These are phyloP conservation scores for Nowickia ferox DNA, from an alignment of 2,888 invertebrate genomes.

Conservation along the genomic window DNA sequence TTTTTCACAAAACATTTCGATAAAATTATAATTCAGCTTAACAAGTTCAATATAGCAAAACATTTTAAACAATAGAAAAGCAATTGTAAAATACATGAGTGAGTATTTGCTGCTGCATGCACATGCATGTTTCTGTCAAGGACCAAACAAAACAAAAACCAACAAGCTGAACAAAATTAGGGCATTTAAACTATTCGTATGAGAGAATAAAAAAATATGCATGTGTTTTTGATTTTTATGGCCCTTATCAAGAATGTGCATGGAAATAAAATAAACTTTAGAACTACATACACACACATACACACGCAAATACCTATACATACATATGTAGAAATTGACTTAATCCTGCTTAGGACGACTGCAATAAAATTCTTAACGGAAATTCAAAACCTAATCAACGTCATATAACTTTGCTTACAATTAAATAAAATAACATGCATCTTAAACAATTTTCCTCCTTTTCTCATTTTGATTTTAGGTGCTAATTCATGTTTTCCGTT, in stretches of 20 bases:
- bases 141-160: slow-evolving; percentile 24
- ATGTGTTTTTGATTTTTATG: slow-evolving; percentile 18
- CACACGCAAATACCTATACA: too few relatives aligned
- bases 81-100: slow-evolving; percentile 10
- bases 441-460: slow-evolving; percentile 33
- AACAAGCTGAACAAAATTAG: slow-evolving; percentile 2
- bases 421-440: slow-evolving; percentile 44
- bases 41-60: slow-evolving; percentile 34
- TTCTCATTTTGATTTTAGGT: slow-evolving; percentile 58
- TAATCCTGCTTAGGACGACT: background rate
- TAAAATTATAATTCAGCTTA: slow-evolving; percentile 45
- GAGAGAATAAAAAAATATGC: background rate
- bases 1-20: slow-evolving; percentile 44
- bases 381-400: background rate
- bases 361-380: background rate
- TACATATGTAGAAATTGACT: background rate
- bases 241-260: background rate
- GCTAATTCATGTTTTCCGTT: slow-evolving; percentile 65
- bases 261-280: too few relatives aligned
- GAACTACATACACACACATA: background rate
- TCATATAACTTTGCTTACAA: slow-evolving; percentile 31
- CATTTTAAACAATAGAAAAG: slow-evolving; percentile 4
- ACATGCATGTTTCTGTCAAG: slow-evolving; percentile 38
- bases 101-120: slow-evolving; percentile 18
- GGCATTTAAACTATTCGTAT: slow-evolving; percentile 21